These are phyloP conservation scores for Fragum sueziense DNA, from an alignment of 2,888 invertebrate genomes.

Conservation along the genomic window DNA sequence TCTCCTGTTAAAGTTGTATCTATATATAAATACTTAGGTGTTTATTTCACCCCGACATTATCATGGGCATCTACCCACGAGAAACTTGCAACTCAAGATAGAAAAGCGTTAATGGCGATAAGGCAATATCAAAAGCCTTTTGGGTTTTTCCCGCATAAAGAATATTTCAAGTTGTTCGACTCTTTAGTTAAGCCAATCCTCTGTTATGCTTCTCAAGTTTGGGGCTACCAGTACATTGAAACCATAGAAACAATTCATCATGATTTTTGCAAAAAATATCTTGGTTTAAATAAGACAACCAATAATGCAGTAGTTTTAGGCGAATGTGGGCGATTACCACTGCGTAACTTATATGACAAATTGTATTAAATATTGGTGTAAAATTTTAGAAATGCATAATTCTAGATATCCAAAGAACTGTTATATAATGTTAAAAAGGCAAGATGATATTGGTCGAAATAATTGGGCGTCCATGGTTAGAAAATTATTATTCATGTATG, in stretches of 20 bases:
- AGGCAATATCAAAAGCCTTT: background rate
- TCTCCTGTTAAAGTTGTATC: background rate
- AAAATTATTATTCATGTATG: constrained; percentile 18
- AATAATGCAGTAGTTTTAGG: background rate
- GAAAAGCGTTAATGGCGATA: background rate
- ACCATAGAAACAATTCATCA: background rate
- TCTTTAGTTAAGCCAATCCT: background rate
- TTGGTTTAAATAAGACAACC: background rate
- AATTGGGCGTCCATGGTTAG: constrained; percentile 22
- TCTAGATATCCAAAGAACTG: constrained; percentile 21
- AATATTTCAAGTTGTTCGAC: constrained; percentile 26
- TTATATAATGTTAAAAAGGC: constrained; percentile 21
- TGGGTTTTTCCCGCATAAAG: background rate
- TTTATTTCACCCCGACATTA: constrained; percentile 4
- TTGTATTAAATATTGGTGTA: constrained; percentile 11
- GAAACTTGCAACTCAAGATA: constrained; percentile 2
- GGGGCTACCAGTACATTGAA: background rate
- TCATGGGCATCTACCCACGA: background rate
- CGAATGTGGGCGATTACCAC: background rate
- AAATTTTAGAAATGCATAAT: constrained; percentile 20
- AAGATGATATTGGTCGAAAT: constrained; percentile 13
- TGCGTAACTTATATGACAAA: background rate
- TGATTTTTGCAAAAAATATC: background rate
- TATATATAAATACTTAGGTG: constrained; percentile 13
- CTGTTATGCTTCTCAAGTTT: constrained; percentile 11